Percentiles rank a stretch among this genome's conserved stretches.
These are phyloP conservation scores for Octonoba sinensis DNA, from an alignment of 2,888 invertebrate genomes.

Conservation along the genomic window DNA sequence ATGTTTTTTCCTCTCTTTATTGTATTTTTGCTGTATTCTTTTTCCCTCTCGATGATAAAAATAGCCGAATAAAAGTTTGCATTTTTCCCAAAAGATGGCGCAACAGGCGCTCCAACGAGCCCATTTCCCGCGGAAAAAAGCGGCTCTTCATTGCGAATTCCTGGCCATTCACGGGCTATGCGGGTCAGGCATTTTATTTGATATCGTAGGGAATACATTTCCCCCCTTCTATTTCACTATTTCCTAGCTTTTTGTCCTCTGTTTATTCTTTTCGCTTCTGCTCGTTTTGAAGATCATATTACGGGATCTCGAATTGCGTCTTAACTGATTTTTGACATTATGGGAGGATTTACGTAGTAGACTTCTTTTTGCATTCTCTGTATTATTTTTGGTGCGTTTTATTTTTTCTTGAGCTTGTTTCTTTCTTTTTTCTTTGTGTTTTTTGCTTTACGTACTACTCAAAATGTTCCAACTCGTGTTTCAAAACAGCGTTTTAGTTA, in stretches of 20 bases:
- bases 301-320: constrained; percentile 44
- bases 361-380: constrained; percentile 17
- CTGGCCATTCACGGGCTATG: constrained; percentile 40
- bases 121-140: constrained; percentile 3
- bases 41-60: not conserved
- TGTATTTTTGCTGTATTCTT: not conserved
- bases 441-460: constrained; percentile 1
- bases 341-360: constrained; percentile 37
- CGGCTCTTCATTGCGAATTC: constrained; percentile 56
- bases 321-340: constrained; percentile 60
- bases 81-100: constrained; percentile 52
- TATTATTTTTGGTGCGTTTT: not conserved
- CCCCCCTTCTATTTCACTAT: not conserved
- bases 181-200: constrained; percentile 59
- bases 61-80: constrained; percentile 45
- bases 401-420: constrained; percentile 5
- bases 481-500: too few species aligned
- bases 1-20: constrained; percentile 3
- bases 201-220: constrained; percentile 40
- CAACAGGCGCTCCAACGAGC: constrained; percentile 40
- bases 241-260: constrained; percentile 22
- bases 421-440: too few species aligned
- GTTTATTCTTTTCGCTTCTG: constrained; percentile 18
- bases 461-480: too few species aligned
- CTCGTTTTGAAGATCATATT: constrained; percentile 44